Evolutionary conservation across 23 tunicate species (phyloP), one percentile per base, ranked within the genome.

Genomic region (Trididemnum nubilum): DNA sequence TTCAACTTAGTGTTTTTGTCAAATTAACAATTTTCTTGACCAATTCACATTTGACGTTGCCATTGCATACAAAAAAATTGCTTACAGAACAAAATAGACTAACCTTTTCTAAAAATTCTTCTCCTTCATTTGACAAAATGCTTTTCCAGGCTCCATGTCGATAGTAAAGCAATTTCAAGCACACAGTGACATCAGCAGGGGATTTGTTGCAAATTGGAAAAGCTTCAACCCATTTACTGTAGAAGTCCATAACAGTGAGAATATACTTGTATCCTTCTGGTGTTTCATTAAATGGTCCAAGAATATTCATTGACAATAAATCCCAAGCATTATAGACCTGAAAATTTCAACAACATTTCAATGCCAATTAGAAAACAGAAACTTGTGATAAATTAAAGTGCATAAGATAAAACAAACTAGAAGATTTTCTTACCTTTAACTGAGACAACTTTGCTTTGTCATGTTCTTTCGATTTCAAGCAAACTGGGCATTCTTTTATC

Each of bases 111-210:
- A 85, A 37, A 78, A 78, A 85, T 29, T 85, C 90, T 0, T 29
- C 12, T 7, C 52, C 35, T 37, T 85, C 90, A 71, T 79, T 82
- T 35, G 90, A 85, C 22, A 85, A 36, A 34, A 85, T 77, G 51
- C 84, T 78, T 85, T 85, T 85, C 35, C 90, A 85, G 9, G 90
- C 90, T 51, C 90, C 90, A 70, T 85, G 90, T 2, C 90, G 79
- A 35, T 85, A 78, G 66, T 67, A 85, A 15, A 85, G 78, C 58
- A 85, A 35, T 28, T 85, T 85, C 79, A 85, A 78, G 34, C 90
- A 85, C 0, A 84, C 90, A 25, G 90, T 84, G 15, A 85, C 90
- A 34, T 85, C 90, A 1, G 90, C 90, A 26, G 90, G 79, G 35
- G 35, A 85, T 78, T 85, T 85, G 34, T 85, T 70, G 79, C 90